Base-by-base conservation (phyloP, 2,888 invertebrate genomes). In the Netelia virgata region DNA sequence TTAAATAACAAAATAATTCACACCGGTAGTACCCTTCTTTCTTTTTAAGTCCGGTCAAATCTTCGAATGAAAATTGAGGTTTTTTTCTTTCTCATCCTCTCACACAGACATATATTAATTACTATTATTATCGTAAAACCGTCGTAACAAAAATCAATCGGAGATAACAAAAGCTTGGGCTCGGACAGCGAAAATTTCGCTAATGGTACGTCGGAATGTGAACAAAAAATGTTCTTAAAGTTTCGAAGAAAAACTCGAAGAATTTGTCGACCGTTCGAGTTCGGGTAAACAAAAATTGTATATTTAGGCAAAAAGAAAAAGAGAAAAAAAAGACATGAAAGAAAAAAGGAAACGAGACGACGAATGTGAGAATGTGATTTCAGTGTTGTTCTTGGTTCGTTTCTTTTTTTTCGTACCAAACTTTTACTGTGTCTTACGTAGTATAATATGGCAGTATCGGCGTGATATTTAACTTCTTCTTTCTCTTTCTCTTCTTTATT, bases 391-490 rank as follows among this genome's bases (percentile, higher is more conserved):
- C 1, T 36, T 36, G 36, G 36, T 36, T 36, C 55, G 10, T 87
- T 82, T 79, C 81, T 78, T 50, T 61, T 53, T 83, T 84, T 86
- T 88, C 87, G 87, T 91, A 91, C 88, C 88, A 89, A 90, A 91
- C 88, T 6, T 36, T 81, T 88, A 74, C 85, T 88, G 84, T 88
- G 87, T 64, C 89, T 90, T 91, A 90, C 85, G 88, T 87, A 88
- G 88, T 87, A 88, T 86, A 88, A 80, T 88, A 91, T 92, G 92
- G 92, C 92, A 93, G 92, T 92, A 91, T 92, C 87, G 88, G 90
- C 88, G 86, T 91, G 90, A 92, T 92, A 92, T 91, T 86, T 59
- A 82, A 84, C 79, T 83, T 80, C 69, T 76, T 74, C 59, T 41
- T 18, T 43, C 73, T 36, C 50, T 66, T 70, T 14, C 36, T 57